phyloP scores from a whole-genome alignment of 1,140 invertebrate genomes.

The Lethrus apterus region DNA sequence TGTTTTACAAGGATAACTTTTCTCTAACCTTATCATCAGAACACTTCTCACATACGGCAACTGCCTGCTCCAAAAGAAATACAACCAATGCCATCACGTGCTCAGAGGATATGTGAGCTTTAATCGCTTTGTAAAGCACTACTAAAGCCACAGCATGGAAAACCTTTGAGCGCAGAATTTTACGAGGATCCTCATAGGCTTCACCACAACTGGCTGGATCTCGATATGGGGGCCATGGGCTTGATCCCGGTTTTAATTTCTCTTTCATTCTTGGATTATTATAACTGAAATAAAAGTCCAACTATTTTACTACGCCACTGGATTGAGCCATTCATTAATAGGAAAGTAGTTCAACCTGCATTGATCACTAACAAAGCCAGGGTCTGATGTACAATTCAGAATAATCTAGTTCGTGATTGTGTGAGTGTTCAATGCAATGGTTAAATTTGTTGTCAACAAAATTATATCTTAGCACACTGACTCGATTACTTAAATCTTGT shows the following conservation, averaged over 20 bases:
- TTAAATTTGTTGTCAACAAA: too few species aligned
- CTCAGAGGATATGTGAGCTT: slow-evolving; percentile 71
- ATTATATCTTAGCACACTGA: too few species aligned
- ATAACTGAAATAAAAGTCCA: too few species aligned
- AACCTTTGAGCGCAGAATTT: slow-evolving; percentile 64
- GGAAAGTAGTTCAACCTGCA: too few species aligned
- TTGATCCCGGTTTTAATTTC: slow-evolving; percentile 54
- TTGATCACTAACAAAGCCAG: too few species aligned
- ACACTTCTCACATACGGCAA: slow-evolving; percentile 45
- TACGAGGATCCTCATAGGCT: slow-evolving; percentile 64
- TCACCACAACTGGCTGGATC: slow-evolving; percentile 56
- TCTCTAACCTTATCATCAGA: slow-evolving; percentile 3
- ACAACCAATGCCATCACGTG: slow-evolving; percentile 77
- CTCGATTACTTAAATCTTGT: too few species aligned
- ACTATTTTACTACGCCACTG: too few species aligned
- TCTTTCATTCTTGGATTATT: slow-evolving; percentile 56
- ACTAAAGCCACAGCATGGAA: slow-evolving; percentile 81
- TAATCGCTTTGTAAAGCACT: slow-evolving; percentile 75
- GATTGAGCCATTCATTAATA: too few species aligned
- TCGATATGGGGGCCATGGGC: slow-evolving; percentile 78
- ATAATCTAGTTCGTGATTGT: too few species aligned
- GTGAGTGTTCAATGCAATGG: too few species aligned
- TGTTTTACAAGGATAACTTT: neutral
- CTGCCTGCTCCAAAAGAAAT: slow-evolving; percentile 78
- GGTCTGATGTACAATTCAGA: too few species aligned